A percentile compares a stretch with the other conserved stretches of the same genome.
phyloP scores from a whole-genome alignment of 2,888 invertebrate species.

The Andrena haemorrhoa region DNA sequence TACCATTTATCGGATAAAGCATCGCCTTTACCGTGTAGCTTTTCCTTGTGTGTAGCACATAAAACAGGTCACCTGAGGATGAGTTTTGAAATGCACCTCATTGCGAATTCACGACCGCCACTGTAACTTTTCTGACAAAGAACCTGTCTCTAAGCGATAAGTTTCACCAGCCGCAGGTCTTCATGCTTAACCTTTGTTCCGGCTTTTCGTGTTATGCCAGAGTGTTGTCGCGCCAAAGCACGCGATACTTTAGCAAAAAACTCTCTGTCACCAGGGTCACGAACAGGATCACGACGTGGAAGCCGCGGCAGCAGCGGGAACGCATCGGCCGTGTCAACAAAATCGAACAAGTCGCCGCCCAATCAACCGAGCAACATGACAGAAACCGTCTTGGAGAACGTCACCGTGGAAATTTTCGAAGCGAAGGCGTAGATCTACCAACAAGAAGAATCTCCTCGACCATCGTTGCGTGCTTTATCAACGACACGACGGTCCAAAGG shows the following conservation, averaged over 20 bases:
- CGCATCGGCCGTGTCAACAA: constrained; percentile 90
- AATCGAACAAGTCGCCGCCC: constrained; percentile 87
- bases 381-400: constrained; percentile 85
- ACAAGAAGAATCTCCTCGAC: neutral
- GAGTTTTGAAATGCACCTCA: neutral
- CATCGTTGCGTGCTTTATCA: constrained; percentile 17
- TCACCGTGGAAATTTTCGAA: constrained; percentile 92
- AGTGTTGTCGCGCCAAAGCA: constrained; percentile 57
- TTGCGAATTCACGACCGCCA: constrained; percentile 26
- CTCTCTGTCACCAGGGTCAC: constrained; percentile 84
- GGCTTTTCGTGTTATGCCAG: constrained; percentile 69
- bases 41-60: neutral
- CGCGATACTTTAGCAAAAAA: constrained; percentile 78
- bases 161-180: constrained; percentile 50
- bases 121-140: constrained; percentile 24
- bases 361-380: constrained; percentile 75
- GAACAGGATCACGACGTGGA: constrained; percentile 89
- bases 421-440: constrained; percentile 86
- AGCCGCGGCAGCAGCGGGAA: constrained; percentile 91
- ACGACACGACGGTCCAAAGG: neutral
- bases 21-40: neutral
- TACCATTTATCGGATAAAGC: neutral
- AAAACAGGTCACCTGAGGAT: neutral
- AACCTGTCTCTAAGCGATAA: constrained; percentile 23
- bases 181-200: constrained; percentile 64